Evolutionary conservation across 2,888 invertebrate genomes (phyloP), one percentile per base, ranked within the genome.

Genomic region (Clanis bilineata): DNA sequence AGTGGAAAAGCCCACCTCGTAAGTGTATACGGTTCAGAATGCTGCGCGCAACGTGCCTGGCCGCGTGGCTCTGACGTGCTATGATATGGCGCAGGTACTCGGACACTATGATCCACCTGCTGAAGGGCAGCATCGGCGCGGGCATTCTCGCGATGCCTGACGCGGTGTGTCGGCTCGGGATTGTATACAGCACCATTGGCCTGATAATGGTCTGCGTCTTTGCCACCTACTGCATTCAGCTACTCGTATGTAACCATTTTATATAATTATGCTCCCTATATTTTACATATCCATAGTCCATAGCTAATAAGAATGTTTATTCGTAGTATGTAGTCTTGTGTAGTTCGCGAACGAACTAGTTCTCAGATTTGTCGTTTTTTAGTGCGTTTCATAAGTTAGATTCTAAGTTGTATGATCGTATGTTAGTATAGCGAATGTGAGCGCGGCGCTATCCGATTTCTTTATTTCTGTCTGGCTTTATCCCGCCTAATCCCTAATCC

Each of bases 101-200:
- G 66, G 97, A 98, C 74, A 97, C 98, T 0, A 93, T 98, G 77
- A 96, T 97, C 79, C 98, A 98, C 83, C 89, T 98, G 74, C 92
- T 98, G 58, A 98, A 98, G 84, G 98, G 97, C 36, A 97, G 97
- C 79, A 93, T 98, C 66, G 99, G 99, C 2, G 98, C 98, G 0
- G 99, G 99, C 2, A 96, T 99, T 64, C 90, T 99, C 60, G 98
- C 98, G 18, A 97, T 99, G 95, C 97, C 98, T 0, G 93, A 91
- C 60, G 93, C 93, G 1, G 85, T 93, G 9, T 43, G 62, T 1
- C 79, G 84, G 18, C 54, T 84, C 41, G 97, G 97, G 0, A 77
- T 96, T 1, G 78, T 95, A 64, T 90, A 93, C 18, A 95, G 96
- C 39, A 78, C 93, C 25, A 68, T 94, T 32, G 94, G 94, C 0